Base-by-base conservation (phyloP, 2,113 vertebrate species). In the Galbula dea region DNA sequence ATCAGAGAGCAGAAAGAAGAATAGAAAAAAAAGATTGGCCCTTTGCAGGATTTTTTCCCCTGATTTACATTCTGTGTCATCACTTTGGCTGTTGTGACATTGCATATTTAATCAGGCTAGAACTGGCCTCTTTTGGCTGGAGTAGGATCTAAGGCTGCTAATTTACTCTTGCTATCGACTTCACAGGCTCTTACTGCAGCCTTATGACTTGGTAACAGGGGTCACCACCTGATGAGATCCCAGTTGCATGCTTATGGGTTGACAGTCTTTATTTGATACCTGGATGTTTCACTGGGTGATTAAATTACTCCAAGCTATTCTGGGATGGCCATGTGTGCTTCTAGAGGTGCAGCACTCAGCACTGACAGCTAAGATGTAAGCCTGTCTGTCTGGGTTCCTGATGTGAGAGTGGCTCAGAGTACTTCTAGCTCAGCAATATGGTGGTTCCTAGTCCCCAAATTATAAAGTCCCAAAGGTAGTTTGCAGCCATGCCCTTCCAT, bases 61-160 rank as follows among this genome's bases (percentile, higher is more conserved):
- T 91, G 82, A 94, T 96, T 96, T 96, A 69, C 82, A 95, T 93
- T 96, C 91, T 88, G 46, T 95, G 72, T 94, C 91, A 94, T 91
- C 71, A 45, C 79, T 76, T 62, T 87, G 82, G 37, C 67, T 96
- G 91, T 93, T 94, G 93, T 94, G 93, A 89, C 93, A 83, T 95
- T 79, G 93, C 91, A 95, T 96, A 69, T 76, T 81, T 93, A 95
- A 95, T 95, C 82, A 95, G 84, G 71, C 58, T 95, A 76, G 84
- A 87, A 91, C 82, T 58, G 66, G 24, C 22, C 11, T 7, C 75
- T 93, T 94, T 93, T 91, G 85, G 89, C 67, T 73, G 49, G 74
- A 89, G 73, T 48, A 55, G 67, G 71, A 94, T 80, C 85, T 93
- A 58, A 96, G 85, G 61, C 85, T 89, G 83, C 75, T 95, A 89